Conservation (phyloP, 2,113 vertebrate genomes). For the Etheostoma cragini region DNA sequence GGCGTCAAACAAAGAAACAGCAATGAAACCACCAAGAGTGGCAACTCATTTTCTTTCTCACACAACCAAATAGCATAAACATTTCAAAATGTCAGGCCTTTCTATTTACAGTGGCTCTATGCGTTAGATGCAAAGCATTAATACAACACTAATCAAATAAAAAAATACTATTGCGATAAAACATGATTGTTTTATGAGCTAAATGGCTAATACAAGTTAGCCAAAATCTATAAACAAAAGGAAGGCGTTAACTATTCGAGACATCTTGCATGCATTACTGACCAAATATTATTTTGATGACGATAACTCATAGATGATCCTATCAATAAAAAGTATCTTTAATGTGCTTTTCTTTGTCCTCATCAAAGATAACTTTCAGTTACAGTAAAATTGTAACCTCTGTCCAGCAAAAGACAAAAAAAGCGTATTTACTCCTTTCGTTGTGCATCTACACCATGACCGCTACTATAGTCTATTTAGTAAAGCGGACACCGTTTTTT, state of each 20-base stretch:
- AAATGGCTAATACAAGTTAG: slow-evolving; percentile 4
- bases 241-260: slow-evolving; percentile 26
- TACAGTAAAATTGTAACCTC: slow-evolving; percentile 37
- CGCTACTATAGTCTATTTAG: slow-evolving; percentile 25
- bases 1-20: slow-evolving; percentile 10
- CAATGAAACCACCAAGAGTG: neutral
- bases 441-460: slow-evolving; percentile 36
- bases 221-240: slow-evolving; percentile 29
- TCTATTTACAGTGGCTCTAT: neutral
- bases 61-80: neutral
- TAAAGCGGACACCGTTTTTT: slow-evolving; percentile 13
- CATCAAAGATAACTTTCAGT: slow-evolving; percentile 21
- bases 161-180: slow-evolving; percentile 32
- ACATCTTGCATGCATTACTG: slow-evolving; percentile 51
- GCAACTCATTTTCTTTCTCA: neutral
- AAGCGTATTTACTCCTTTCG: neutral
- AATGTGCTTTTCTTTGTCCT: slow-evolving; percentile 41
- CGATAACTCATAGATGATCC: slow-evolving; percentile 15
- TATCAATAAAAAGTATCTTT: slow-evolving; percentile 1
- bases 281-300: slow-evolving; percentile 13
- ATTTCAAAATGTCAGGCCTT: neutral
- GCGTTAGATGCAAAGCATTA: slow-evolving; percentile 26
- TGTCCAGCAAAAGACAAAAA: slow-evolving; percentile 8
- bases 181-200: slow-evolving; percentile 4
- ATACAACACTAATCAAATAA: slow-evolving; percentile 32